phyloP scores from a whole-genome alignment of 2,888 invertebrate genomes.

The Pammene fasciana region DNA sequence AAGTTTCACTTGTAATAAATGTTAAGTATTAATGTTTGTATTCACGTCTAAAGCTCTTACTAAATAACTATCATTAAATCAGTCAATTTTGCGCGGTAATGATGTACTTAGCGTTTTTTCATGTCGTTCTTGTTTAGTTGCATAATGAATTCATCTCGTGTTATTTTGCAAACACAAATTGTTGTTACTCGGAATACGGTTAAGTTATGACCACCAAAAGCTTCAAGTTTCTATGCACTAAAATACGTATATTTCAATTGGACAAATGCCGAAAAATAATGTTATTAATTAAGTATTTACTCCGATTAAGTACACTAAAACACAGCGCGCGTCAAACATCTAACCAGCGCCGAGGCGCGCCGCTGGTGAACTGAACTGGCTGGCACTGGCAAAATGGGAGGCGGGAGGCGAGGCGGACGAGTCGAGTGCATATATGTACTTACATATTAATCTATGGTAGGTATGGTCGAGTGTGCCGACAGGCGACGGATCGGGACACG shows the following conservation, averaged over 20 bases:
- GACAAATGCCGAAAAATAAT: background rate
- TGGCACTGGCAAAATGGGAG: constrained; percentile 2
- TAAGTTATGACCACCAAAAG: background rate
- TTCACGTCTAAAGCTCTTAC: constrained; percentile 1
- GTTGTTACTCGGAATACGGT: constrained; percentile 1
- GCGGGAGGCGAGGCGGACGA: background rate
- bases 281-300: constrained; percentile 22
- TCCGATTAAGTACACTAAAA: constrained; percentile 30
- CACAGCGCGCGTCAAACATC: background rate
- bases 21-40: constrained; percentile 8
- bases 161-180: constrained; percentile 2
- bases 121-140: constrained; percentile 20
- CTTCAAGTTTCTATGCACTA: background rate
- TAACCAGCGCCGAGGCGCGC: constrained; percentile 11
- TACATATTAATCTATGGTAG: too few relatives aligned
- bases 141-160: constrained; percentile 27
- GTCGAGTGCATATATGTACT: too few relatives aligned
- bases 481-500: background rate
- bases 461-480: background rate
- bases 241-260: background rate
- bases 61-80: constrained; percentile 16
- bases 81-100: constrained; percentile 1
- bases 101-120: background rate
- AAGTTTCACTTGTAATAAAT: constrained; percentile 16
- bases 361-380: constrained; percentile 19